Conservation (phyloP, 92 coral and sea anemone genomes). For the Epizoanthus scotinus region DNA sequence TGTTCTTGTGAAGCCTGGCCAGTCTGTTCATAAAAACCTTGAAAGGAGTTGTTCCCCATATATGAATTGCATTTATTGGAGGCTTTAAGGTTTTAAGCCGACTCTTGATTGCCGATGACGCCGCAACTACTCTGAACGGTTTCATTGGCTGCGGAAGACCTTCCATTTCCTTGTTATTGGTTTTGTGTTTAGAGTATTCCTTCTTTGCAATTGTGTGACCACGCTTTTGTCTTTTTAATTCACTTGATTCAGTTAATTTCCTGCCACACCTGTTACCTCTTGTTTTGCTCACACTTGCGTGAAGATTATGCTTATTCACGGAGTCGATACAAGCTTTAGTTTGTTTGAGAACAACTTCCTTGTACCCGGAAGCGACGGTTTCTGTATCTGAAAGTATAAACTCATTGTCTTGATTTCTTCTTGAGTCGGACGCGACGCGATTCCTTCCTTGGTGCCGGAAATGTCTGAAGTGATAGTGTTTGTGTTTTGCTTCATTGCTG, state of each 20-base stretch:
- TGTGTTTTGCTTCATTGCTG: neutral
- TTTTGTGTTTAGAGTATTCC: neutral
- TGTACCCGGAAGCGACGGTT: constrained; percentile 28
- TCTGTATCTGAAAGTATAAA: neutral
- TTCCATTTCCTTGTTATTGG: neutral
- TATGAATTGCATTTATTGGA: constrained; percentile 90
- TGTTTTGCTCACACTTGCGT: neutral
- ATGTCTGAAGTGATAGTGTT: neutral
- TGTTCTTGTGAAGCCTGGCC: constrained; percentile 57
- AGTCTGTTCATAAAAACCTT: constrained; percentile 81
- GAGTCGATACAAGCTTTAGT: constrained; percentile 3
- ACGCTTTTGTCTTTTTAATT: constrained; percentile 30
- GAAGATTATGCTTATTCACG: neutral
- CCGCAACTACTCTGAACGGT: constrained; percentile 77
- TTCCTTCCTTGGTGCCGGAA: neutral
- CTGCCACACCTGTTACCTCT: constrained; percentile 6
- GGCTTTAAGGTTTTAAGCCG: constrained; percentile 54
- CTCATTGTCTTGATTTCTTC: neutral
- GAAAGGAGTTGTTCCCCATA: constrained; percentile 94
- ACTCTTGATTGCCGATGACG: constrained; percentile 80
- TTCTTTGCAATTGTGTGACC: neutral
- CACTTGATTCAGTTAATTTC: neutral
- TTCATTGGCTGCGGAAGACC: constrained; percentile 70
- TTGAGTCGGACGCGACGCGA: neutral
- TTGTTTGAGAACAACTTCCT: constrained; percentile 27